These are phyloP conservation scores for Stenichneumon culpator DNA, from an alignment of 2,888 invertebrate genomes.

Conservation along the genomic window DNA sequence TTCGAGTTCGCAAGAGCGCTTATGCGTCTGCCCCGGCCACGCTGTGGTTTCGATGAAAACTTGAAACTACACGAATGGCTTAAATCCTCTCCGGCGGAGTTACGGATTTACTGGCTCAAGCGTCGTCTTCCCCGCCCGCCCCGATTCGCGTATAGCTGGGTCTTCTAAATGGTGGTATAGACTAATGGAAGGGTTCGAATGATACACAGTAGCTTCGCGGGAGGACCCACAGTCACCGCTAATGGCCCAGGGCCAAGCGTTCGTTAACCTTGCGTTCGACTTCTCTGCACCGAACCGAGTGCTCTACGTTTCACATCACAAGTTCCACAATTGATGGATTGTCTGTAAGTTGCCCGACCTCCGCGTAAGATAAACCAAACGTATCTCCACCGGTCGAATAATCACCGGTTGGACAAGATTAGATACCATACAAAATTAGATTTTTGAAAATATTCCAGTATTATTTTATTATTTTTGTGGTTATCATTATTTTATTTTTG, in stretches of 20 bases:
- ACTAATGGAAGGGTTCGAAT: background rate
- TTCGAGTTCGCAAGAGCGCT: constrained; percentile 38
- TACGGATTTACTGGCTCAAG: constrained; percentile 6
- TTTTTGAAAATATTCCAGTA: too few relatives aligned
- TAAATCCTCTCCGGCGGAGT: background rate
- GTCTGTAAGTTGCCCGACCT: background rate
- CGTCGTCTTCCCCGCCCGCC: background rate
- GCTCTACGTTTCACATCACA: background rate
- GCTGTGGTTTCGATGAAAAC: constrained; percentile 11
- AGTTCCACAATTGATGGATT: background rate
- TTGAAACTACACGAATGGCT: constrained; percentile 35
- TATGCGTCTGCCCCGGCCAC: constrained; percentile 10
- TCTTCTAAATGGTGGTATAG: constrained; percentile 10
- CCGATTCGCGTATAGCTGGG: background rate
- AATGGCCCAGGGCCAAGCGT: constrained; percentile 12
- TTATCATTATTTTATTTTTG: too few relatives aligned
- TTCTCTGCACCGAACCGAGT: background rate
- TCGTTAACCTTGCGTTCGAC: constrained; percentile 17
- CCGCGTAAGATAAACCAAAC: background rate
- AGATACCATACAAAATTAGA: too few relatives aligned
- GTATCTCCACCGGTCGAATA: background rate
- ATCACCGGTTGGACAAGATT: background rate
- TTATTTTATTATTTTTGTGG: too few relatives aligned
- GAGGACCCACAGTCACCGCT: background rate
- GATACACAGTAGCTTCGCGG: background rate